Evolutionary conservation across 2,113 vertebrate species (phyloP).

Genomic region (Sorex araneus): DNA sequence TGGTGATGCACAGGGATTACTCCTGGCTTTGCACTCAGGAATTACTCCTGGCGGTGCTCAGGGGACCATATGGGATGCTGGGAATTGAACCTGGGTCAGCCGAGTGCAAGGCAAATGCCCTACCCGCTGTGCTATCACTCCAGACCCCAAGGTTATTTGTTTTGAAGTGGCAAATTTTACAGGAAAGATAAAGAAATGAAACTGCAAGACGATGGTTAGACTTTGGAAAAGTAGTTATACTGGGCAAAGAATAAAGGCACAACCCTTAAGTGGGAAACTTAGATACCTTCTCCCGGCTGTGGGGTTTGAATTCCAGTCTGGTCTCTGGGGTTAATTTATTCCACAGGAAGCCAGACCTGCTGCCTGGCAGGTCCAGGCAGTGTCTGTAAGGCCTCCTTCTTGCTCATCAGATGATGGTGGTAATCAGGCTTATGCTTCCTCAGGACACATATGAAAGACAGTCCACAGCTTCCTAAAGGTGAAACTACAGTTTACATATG

Average conservation of each 20-base stretch:
- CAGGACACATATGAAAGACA: not conserved
- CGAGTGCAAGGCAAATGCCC: too few relatives aligned
- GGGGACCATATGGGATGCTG: too few relatives aligned
- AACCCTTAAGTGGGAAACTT: not conserved
- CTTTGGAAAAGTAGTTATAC: not conserved
- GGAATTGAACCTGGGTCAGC: too few relatives aligned
- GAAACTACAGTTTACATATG: not conserved
- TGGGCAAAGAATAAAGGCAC: not conserved
- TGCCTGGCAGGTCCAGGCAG: not conserved
- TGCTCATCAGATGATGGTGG: not conserved
- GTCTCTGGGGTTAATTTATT: not conserved
- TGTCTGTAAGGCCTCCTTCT: not conserved
- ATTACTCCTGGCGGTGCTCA: too few relatives aligned
- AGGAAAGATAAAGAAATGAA: slow-evolving; percentile 34
- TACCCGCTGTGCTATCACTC: too few relatives aligned
- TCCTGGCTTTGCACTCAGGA: too few relatives aligned
- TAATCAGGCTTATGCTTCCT: not conserved
- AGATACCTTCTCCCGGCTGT: not conserved
- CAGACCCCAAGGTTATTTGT: too few relatives aligned
- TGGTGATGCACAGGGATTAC: too few relatives aligned
- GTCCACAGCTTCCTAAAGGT: slow-evolving; percentile 1
- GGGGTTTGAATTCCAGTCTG: not conserved
- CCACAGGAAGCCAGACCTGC: not conserved
- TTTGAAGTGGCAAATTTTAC: slow-evolving; percentile 31
- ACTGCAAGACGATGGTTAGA: not conserved